Percentiles rank a stretch among this genome's conserved stretches.
Conservation (phyloP, 2,113 vertebrate genomes). For the Leptosomus discolor region DNA sequence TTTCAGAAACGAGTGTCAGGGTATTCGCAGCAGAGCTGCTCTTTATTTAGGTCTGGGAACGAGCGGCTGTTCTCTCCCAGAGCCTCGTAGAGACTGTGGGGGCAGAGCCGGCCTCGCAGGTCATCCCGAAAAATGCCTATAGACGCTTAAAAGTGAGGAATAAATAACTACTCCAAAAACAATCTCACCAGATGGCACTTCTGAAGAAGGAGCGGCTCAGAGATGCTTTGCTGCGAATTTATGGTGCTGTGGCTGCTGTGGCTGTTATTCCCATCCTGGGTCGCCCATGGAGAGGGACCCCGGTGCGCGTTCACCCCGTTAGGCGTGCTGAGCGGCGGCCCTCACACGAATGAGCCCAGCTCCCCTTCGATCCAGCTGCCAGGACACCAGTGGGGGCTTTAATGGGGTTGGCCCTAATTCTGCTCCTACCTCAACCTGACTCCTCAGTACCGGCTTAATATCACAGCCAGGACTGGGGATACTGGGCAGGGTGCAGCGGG, state of each 20-base stretch:
- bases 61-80: neutral
- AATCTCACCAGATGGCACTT: conserved; percentile 52
- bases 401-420: neutral
- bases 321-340: fast-evolving
- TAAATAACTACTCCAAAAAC: conserved; percentile 38
- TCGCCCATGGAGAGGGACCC: neutral
- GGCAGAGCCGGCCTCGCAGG: conserved; percentile 20
- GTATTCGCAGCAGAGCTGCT: neutral
- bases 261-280: neutral
- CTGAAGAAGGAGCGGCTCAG: neutral
- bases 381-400: neutral
- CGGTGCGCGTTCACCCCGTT: fast-evolving
- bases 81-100: neutral
- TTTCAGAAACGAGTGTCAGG: neutral
- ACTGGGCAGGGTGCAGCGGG: neutral
- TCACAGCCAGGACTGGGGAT: neutral
- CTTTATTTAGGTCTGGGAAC: conserved; percentile 46
- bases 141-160: conserved; percentile 4
- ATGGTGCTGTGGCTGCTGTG: neutral
- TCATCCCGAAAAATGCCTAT: neutral
- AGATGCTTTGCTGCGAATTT: conserved; percentile 35
- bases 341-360: fast-evolving
- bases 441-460: neutral
- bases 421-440: neutral
- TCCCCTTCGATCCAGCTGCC: neutral